A percentile compares a stretch with the other conserved stretches of the same genome.
phyloP scores from a whole-genome alignment of 1,140 invertebrate genomes.

The Heliconius himera region DNA sequence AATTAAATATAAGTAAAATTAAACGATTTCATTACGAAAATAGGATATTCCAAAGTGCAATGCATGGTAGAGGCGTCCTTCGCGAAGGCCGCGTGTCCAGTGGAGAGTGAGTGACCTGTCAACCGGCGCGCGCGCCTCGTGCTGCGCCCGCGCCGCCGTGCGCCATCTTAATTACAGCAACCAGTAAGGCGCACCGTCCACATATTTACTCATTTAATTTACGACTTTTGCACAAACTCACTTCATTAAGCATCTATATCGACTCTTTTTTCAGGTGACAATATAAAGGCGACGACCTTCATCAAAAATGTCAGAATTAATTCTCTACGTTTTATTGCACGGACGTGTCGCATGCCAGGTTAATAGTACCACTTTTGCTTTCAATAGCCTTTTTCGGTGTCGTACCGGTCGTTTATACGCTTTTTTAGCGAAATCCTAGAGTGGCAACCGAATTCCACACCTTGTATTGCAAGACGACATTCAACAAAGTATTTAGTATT shows the following conservation, averaged over 20 bases:
- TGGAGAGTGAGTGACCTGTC: slow-evolving; percentile 70
- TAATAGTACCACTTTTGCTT: slow-evolving; percentile 58
- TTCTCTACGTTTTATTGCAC: slow-evolving; percentile 59
- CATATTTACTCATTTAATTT: slow-evolving; percentile 75
- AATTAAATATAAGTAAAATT: slow-evolving; percentile 23
- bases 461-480: slow-evolving; percentile 74
- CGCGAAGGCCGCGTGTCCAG: slow-evolving; percentile 67
- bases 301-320: slow-evolving; percentile 71
- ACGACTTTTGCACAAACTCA: slow-evolving; percentile 65
- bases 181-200: slow-evolving; percentile 75
- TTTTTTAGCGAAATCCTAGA: slow-evolving; percentile 74
- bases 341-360: slow-evolving; percentile 48
- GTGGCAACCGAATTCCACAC: slow-evolving; percentile 67
- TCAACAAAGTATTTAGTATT: slow-evolving; percentile 1
- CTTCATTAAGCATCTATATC: slow-evolving; percentile 71
- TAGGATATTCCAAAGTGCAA: slow-evolving; percentile 51
- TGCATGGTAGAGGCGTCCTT: slow-evolving; percentile 63
- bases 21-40: slow-evolving; percentile 46
- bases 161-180: slow-evolving; percentile 76
- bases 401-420: slow-evolving; percentile 56
- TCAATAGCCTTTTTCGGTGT: slow-evolving; percentile 69
- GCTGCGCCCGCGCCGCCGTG: slow-evolving; percentile 60
- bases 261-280: slow-evolving; percentile 54
- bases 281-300: slow-evolving; percentile 57
- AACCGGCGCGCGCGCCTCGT: slow-evolving; percentile 56